Base-by-base conservation (phyloP, 2,797 vertebrate species). In the Rhinophrynus dorsalis region DNA sequence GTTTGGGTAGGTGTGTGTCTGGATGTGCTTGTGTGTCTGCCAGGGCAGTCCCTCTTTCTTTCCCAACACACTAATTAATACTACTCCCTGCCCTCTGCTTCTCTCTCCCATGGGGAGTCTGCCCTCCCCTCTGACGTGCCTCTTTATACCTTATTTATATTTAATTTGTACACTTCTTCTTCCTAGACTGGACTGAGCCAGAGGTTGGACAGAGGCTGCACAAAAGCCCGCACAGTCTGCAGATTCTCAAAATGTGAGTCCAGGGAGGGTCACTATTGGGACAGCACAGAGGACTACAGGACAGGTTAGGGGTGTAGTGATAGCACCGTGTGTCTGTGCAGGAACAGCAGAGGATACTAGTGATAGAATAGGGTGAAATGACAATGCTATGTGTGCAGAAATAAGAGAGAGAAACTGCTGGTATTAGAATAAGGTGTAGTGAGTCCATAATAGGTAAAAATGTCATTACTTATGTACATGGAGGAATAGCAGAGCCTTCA, bases 201-300 rank as follows among this genome's bases (percentile, higher is more conserved):
- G 50, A 33, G 17, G 26, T 15, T 30, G 26, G 27, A 51, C 27
- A 37, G 20, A 17, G 48, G 30, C 5, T 18, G 7, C 24, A 3
- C 18, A 13, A n/a, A 18, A 12, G 18, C 5, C 17, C 27, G 5
- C 20, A 52, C 10, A n/a, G n/a, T n/a, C n/a, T n/a, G n/a, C n/a
- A n/a, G n/a, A n/a, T 27, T 6, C 40, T 42, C 48, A 33, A 54
- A 9, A 42, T 42, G 62, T 65, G 50, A 65, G 62, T 54, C 29
- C 12, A 20, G 17, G 8, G 20, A 33, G 37, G 37, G 12, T 13
- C 37, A 3, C 11, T 6, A 38, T n/a, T 38, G 2, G 11, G 35
- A 13, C 12, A n/a, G 35, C 11, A 5, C 37, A 38, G 37, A n/a
- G 5, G 2, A n/a, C 13, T n/a, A 38, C 2, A 15, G 13, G 13